Conservation (phyloP, 1,140 invertebrate species). For the Scaptodrosophila lebanonensis region DNA sequence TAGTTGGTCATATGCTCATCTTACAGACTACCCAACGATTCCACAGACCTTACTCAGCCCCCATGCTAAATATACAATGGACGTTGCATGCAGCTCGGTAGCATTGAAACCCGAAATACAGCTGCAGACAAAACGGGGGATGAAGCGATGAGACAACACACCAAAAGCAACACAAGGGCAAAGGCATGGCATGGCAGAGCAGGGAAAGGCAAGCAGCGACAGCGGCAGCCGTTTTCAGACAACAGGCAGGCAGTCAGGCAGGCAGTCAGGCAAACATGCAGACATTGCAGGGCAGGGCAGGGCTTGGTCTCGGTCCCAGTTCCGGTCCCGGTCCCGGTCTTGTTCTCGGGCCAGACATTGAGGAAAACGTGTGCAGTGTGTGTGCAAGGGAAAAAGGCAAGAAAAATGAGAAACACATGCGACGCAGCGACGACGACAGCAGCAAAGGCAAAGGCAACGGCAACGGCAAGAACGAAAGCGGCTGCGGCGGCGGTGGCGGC, state of each 20-base stretch:
- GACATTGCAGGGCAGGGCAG: constrained; percentile 1
- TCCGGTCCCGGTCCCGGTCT: too few relatives aligned
- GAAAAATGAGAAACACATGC: constrained; percentile 74
- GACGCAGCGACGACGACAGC: constrained; percentile 36
- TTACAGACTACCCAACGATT: constrained; percentile 18
- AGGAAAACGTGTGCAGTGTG: constrained; percentile 1
- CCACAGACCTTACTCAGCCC: constrained; percentile 35
- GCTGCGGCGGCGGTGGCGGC: constrained; percentile 47
- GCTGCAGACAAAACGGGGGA: constrained; percentile 62
- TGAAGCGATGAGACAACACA: constrained; percentile 45
- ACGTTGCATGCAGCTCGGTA: neutral
- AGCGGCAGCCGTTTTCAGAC: too few relatives aligned
- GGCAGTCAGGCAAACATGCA: constrained; percentile 24
- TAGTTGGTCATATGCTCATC: constrained; percentile 35
- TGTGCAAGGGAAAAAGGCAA: constrained; percentile 37
- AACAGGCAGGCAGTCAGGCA: constrained; percentile 19
- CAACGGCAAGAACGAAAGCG: constrained; percentile 59
- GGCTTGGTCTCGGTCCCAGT: too few relatives aligned
- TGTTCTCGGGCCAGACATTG: neutral
- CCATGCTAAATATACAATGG: constrained; percentile 44
- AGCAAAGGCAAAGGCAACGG: constrained; percentile 44
- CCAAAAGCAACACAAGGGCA: constrained; percentile 18
- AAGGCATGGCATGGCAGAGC: constrained; percentile 4
- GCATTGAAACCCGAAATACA: constrained; percentile 32
- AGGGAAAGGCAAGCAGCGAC: constrained; percentile 12